These are phyloP conservation scores for Phragmatobia fuliginosa DNA, from an alignment of 2,888 invertebrate genomes.

Conservation along the genomic window DNA sequence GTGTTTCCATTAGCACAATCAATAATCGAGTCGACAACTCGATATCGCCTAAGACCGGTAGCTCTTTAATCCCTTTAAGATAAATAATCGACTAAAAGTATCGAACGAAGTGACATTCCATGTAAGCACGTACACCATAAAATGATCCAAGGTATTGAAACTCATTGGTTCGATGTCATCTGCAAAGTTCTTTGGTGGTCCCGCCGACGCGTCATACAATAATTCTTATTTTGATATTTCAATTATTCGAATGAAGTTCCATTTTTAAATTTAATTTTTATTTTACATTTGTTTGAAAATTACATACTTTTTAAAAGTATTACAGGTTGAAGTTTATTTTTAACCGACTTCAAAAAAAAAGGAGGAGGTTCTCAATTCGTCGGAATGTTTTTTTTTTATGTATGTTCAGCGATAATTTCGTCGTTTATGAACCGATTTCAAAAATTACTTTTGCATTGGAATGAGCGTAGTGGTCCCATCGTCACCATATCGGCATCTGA, in stretches of 20 bases:
- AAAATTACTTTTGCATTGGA: too few relatives aligned
- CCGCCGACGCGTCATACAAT: slow-evolving; percentile 33
- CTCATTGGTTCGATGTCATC: slow-evolving; percentile 45
- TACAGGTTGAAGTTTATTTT: background rate
- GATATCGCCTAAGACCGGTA: slow-evolving; percentile 70
- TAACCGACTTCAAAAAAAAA: background rate
- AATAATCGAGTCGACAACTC: slow-evolving; percentile 50
- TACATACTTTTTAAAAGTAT: background rate
- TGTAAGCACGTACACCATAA: slow-evolving; percentile 64
- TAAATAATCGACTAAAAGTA: slow-evolving; percentile 66
- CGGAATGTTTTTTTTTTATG: too few relatives aligned
- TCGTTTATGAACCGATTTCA: too few relatives aligned
- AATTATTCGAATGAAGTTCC: slow-evolving; percentile 42
- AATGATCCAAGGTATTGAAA: slow-evolving; percentile 60
- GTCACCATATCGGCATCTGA: too few relatives aligned
- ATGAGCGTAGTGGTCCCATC: too few relatives aligned
- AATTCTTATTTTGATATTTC: slow-evolving; percentile 50
- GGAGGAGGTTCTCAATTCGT: too few relatives aligned
- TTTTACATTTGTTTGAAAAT: background rate
- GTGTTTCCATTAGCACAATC: slow-evolving; percentile 46
- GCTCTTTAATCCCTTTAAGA: slow-evolving; percentile 76
- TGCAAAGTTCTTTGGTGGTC: slow-evolving; percentile 62
- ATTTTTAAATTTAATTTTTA: slow-evolving; percentile 21
- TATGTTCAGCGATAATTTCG: too few relatives aligned
- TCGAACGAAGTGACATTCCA: slow-evolving; percentile 77